Conservation (phyloP, 2,113 vertebrate species). For the Acinonyx jubatus region DNA sequence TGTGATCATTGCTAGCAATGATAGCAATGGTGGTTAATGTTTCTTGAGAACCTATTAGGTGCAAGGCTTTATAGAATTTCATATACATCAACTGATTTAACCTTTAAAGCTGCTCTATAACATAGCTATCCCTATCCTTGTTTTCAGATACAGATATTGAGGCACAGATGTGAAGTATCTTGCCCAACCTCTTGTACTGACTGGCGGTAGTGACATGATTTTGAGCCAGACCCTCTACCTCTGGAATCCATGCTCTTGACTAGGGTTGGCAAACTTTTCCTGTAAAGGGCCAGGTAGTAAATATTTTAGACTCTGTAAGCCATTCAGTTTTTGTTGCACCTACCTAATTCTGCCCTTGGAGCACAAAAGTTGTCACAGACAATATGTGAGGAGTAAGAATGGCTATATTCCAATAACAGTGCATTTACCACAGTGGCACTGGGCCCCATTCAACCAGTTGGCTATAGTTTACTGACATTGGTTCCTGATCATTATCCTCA, state of each 20-base stretch:
- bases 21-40: neutral
- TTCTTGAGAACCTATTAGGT: neutral
- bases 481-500: no score
- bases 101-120: neutral
- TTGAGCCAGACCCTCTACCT: neutral
- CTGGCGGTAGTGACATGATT: neutral
- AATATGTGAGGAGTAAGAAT: neutral
- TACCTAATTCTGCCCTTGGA: neutral
- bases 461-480: fast-evolving
- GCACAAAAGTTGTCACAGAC: fast-evolving
- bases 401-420: neutral
- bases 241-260: neutral
- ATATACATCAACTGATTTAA: neutral
- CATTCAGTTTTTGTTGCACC: neutral
- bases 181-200: neutral
- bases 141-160: neutral
- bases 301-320: neutral
- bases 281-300: neutral
- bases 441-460: neutral
- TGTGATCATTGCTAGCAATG: neutral
- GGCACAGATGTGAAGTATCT: neutral
- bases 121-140: neutral
- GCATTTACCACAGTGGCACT: neutral
- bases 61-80: neutral
- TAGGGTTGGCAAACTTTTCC: neutral